Evolutionary conservation across 2,888 invertebrate species (phyloP).

Genomic region (Machimus atricapillus): DNA sequence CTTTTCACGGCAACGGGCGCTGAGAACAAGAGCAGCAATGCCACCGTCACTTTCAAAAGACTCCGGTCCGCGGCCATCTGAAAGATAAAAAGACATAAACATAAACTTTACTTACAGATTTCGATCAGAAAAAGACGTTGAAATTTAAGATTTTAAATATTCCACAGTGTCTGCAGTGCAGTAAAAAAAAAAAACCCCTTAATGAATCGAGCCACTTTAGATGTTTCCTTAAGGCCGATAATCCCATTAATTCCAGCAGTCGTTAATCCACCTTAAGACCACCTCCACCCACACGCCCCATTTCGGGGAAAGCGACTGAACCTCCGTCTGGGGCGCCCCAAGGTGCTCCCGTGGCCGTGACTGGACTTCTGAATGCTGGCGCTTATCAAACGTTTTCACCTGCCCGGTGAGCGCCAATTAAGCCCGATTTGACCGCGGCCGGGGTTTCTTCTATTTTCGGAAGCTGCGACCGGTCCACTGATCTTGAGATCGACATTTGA

Average conservation of each 20-base stretch:
- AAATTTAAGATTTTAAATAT: neutral
- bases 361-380: neutral
- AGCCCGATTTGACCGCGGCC: neutral
- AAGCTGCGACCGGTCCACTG: neutral
- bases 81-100: neutral
- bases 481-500: neutral
- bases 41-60: neutral
- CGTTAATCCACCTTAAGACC: neutral
- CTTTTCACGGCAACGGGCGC: slow-evolving; percentile 46
- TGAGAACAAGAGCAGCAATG: slow-evolving; percentile 35
- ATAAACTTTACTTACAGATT: neutral
- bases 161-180: neutral
- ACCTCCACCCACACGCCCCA: neutral
- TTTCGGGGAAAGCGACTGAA: neutral
- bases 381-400: neutral
- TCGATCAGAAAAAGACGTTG: neutral
- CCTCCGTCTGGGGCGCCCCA: neutral
- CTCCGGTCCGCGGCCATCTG: neutral
- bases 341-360: slow-evolving; percentile 13
- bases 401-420: neutral
- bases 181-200: neutral
- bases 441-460: neutral
- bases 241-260: neutral
- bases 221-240: neutral
- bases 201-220: neutral